These are phyloP conservation scores for Steinernema carpocapsae DNA, from an alignment of 2,888 invertebrate species.

Conservation along the genomic window DNA sequence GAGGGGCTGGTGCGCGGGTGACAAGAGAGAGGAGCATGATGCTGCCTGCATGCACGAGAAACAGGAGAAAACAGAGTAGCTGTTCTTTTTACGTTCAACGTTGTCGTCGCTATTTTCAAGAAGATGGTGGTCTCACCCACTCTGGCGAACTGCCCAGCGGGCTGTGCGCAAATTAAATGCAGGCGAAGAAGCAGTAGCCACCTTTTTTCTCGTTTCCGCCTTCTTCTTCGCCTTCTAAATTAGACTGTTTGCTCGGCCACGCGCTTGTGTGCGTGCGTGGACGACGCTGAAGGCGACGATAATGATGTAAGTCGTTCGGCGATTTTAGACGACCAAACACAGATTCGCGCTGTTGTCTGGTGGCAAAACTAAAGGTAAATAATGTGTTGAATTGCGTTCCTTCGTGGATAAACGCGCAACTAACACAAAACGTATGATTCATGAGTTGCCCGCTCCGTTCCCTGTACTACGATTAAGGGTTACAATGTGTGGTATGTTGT, in stretches of 20 bases:
- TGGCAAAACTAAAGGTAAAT: neutral
- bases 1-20: neutral
- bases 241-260: no score
- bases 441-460: neutral
- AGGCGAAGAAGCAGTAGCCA: no score
- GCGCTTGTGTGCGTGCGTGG: no score
- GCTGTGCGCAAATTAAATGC: no score
- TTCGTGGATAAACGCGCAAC: neutral
- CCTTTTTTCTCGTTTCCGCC: no score
- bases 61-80: constrained; percentile 6
- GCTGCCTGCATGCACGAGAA: neutral
- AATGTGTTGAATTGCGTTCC: neutral
- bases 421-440: neutral
- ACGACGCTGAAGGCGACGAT: neutral
- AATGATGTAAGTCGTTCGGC: neutral
- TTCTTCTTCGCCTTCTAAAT: no score
- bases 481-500: no score
- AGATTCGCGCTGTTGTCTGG: neutral
- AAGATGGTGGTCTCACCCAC: no score
- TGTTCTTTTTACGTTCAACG: neutral
- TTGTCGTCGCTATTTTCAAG: neutral
- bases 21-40: neutral
- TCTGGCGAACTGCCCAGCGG: no score
- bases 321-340: neutral
- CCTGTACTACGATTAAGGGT: no score